A percentile compares a stretch with the other conserved stretches of the same genome.
phyloP scores from a whole-genome alignment of 2,113 vertebrate species.

The Phaethornis superciliosus region DNA sequence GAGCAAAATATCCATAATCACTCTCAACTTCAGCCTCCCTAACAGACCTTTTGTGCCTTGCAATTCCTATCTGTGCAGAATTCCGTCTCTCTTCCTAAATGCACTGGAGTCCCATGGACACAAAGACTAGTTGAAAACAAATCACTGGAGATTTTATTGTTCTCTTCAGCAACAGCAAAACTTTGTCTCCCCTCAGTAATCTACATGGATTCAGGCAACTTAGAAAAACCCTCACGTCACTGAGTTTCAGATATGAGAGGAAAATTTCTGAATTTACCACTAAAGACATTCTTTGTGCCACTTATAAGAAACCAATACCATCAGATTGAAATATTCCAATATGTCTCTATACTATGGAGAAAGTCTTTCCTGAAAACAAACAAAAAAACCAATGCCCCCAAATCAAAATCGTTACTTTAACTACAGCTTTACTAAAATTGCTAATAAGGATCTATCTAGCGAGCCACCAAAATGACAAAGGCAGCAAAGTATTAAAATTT shows the following conservation, averaged over 20 bases:
- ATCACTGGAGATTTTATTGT: not conserved
- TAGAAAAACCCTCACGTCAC: not conserved
- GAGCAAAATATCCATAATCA: not conserved
- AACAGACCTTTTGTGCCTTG: not conserved
- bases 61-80: not conserved
- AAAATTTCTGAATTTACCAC: not conserved
- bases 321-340: not conserved
- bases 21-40: not conserved
- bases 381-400: no score
- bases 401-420: not conserved
- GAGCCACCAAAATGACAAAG: not conserved
- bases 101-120: not conserved
- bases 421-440: not conserved
- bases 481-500: not conserved
- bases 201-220: not conserved
- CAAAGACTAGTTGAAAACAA: not conserved
- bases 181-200: not conserved
- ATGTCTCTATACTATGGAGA: not conserved
- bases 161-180: not conserved
- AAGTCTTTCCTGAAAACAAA: not conserved
- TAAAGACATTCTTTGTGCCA: not conserved
- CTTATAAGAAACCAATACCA: not conserved
- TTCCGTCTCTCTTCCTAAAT: not conserved
- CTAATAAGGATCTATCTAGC: not conserved
- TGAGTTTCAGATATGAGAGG: not conserved